A percentile compares a stretch with the other conserved stretches of the same genome.
phyloP scores from a whole-genome alignment of 2,797 vertebrate species.

The Cuculus canorus region DNA sequence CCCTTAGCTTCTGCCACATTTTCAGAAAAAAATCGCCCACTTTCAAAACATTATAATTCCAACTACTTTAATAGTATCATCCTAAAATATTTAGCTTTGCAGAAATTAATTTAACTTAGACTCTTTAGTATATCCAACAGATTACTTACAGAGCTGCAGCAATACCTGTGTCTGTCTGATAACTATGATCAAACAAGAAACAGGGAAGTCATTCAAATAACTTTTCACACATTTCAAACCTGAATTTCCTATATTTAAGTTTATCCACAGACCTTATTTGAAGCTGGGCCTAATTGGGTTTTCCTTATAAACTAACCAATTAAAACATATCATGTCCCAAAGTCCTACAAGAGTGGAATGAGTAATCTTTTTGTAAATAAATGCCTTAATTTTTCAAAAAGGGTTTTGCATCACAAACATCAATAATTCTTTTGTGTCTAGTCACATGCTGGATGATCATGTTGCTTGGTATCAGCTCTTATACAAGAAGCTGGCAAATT shows the following conservation, averaged over 20 bases:
- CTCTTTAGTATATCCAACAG: background rate
- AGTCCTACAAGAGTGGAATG: background rate
- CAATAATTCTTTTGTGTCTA: conserved; percentile 9
- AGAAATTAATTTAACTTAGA: background rate
- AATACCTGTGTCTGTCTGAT: background rate
- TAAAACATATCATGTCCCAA: background rate
- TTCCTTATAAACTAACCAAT: background rate
- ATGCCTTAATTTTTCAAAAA: background rate
- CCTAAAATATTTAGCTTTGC: background rate
- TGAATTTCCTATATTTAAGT: background rate
- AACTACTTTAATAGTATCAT: background rate
- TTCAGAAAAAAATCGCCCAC: background rate
- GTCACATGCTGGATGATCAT: background rate
- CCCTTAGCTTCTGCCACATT: background rate
- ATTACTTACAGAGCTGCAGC: background rate
- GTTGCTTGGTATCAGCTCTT: background rate
- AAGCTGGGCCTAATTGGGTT: background rate
- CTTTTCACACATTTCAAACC: background rate
- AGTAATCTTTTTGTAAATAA: background rate
- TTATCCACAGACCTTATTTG: background rate
- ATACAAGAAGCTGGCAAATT: background rate
- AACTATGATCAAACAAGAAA: background rate
- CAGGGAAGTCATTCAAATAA: background rate
- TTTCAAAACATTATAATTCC: background rate
- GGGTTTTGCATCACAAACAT: background rate